Evolutionary conservation across 2,888 invertebrate genomes (phyloP), one percentile per base, ranked within the genome.

Genomic region (Lasiommata megera): DNA sequence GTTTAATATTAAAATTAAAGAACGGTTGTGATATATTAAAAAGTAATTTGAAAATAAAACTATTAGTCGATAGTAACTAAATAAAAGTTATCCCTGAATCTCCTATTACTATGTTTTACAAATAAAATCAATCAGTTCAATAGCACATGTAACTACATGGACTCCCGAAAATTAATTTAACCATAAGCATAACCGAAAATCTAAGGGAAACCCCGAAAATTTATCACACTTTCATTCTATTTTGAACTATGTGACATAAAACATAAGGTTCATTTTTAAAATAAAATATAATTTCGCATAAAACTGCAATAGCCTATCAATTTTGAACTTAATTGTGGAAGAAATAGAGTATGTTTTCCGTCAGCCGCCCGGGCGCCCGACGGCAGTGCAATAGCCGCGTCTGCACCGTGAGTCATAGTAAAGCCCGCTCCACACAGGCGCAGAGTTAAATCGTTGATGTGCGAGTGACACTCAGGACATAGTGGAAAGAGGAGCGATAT

Each of bases 381-480:
- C 37, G 16, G 46, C 41, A 58, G 56, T 61, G 55, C 58, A 66
- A 67, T 60, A 73, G 74, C 79, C 73, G 5, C 5, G 62, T 66
- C 74, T 69, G 76, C 81, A 72, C 74, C 69, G 75, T 89, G 89
- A 89, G 70, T 89, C 89, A 89, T 72, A 66, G 87, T 77, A 76
- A 84, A 87, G 69, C 68, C 87, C 87, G 63, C 67, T 57, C 46
- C 63, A 77, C 76, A 76, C 80, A 77, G 74, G 79, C 78, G 76
- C 72, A 59, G 16, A n/a, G 16, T 50, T 48, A 53, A 43, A 43
- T 6, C 28, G 38, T 16, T 14, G 14, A 29, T 63, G 57, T 31
- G 65, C 58, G 58, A 29, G 48, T 54, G 50, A 50, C 44, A 50
- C 8, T 38, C 50, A 56, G 59, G 34, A 40, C 60, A 56, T 14